These are phyloP conservation scores for Aphelinus certus DNA, from an alignment of 1,140 invertebrate species.

Conservation along the genomic window DNA sequence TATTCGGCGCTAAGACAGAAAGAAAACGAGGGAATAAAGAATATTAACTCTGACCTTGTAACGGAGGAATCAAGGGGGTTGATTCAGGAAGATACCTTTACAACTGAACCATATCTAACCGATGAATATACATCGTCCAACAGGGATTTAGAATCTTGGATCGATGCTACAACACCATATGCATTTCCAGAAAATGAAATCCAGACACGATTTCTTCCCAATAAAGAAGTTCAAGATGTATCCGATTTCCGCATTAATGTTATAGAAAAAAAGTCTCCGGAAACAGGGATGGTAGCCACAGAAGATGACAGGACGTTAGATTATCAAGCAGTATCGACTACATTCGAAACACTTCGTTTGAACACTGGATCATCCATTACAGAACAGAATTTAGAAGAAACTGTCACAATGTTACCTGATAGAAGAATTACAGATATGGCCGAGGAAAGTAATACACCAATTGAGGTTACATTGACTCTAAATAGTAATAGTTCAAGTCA, in stretches of 20 bases:
- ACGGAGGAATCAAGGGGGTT: no score
- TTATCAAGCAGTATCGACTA: neutral
- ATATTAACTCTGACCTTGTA: no score
- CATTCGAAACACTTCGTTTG: neutral
- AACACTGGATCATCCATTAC: neutral
- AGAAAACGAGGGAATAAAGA: no score
- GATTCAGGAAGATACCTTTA: no score
- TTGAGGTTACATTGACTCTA: slow-evolving; percentile 46
- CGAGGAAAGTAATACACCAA: slow-evolving; percentile 47
- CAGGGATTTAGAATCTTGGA: slow-evolving; percentile 8
- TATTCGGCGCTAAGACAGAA: no score
- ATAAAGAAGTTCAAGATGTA: slow-evolving; percentile 29
- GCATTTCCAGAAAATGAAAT: slow-evolving; percentile 11
- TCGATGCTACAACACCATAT: slow-evolving; percentile 11
- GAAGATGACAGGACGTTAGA: neutral
- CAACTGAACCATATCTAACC: no score
- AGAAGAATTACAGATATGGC: slow-evolving; percentile 43
- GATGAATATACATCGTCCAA: no score
- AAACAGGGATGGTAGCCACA: neutral
- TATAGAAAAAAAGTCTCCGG: slow-evolving; percentile 31
- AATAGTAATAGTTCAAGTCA: slow-evolving; percentile 29
- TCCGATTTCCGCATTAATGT: slow-evolving; percentile 51
- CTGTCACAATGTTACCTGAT: neutral
- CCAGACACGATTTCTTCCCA: slow-evolving; percentile 25
- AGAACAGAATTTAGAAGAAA: neutral